Conservation (phyloP, 1,140 invertebrate species). For the Pachyrhynchus sulphureomaculatus region DNA sequence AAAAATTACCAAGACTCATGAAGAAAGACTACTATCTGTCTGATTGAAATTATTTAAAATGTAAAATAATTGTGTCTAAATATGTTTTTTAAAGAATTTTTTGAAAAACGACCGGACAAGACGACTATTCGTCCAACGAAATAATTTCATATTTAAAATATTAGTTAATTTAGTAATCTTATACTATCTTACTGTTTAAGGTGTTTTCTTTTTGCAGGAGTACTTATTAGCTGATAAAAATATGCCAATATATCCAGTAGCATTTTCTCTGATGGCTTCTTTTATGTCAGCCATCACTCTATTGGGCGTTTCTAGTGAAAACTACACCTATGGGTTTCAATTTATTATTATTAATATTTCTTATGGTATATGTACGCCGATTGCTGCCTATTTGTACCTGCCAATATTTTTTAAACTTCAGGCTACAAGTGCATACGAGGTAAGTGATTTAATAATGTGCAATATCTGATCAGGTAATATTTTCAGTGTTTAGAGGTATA, state of each 20-base stretch:
- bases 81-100: too few relatives aligned
- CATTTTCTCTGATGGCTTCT: slow-evolving; percentile 86
- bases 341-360: slow-evolving; percentile 82
- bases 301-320: slow-evolving; percentile 85
- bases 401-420: slow-evolving; percentile 88
- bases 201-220: slow-evolving; percentile 70
- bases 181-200: too few relatives aligned
- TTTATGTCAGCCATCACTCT: slow-evolving; percentile 94
- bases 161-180: too few relatives aligned
- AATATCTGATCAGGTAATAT: too few relatives aligned
- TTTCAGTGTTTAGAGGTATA: too few relatives aligned
- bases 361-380: slow-evolving; percentile 78
- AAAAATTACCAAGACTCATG: too few relatives aligned
- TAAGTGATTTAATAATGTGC: slow-evolving; percentile 47
- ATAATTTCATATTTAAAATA: too few relatives aligned
- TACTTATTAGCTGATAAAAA: slow-evolving; percentile 79
- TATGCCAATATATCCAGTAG: slow-evolving; percentile 77
- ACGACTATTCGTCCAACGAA: too few relatives aligned
- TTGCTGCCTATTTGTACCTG: slow-evolving; percentile 78
- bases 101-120: too few relatives aligned
- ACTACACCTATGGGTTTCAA: slow-evolving; percentile 80
- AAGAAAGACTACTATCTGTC: too few relatives aligned
- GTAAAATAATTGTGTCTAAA: too few relatives aligned
- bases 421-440: slow-evolving; percentile 86
- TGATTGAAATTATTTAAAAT: too few relatives aligned